A percentile compares a stretch with the other conserved stretches of the same genome.
phyloP scores from a whole-genome alignment of 2,113 vertebrate species.

The Epinephelus fuscoguttatus region DNA sequence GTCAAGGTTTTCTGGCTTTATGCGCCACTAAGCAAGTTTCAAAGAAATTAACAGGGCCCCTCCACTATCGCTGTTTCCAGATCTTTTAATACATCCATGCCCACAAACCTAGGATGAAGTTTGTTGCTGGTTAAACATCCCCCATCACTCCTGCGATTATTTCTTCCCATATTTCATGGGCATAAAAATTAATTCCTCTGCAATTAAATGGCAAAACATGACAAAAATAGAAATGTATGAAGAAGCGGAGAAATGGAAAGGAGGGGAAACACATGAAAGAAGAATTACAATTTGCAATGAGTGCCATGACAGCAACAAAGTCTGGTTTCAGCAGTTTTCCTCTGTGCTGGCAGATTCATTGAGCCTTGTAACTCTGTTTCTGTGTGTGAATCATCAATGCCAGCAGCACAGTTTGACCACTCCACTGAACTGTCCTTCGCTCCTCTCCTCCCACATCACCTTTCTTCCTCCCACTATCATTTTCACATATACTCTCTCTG shows the following conservation, averaged over 20 bases:
- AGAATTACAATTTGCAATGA: neutral
- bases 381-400: conserved; percentile 36
- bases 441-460: conserved; percentile 48
- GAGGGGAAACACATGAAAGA: neutral
- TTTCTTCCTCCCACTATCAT: conserved; percentile 48
- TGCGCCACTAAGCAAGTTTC: no score
- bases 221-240: neutral
- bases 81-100: no score
- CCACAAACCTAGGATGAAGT: no score
- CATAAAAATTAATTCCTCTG: no score
- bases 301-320: neutral
- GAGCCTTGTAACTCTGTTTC: neutral
- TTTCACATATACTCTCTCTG: neutral
- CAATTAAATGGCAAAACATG: neutral
- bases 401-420: conserved; percentile 53
- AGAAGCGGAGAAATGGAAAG: neutral
- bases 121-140: no score
- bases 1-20: no score
- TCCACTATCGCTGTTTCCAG: no score
- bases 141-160: no score
- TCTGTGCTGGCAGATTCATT: neutral
- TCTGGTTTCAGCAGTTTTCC: neutral
- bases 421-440: conserved; percentile 50
- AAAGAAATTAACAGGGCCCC: no score
- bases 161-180: no score